Evolutionary conservation across 2,888 invertebrate species (phyloP).

Genomic region (Drosophila kanekoi): DNA sequence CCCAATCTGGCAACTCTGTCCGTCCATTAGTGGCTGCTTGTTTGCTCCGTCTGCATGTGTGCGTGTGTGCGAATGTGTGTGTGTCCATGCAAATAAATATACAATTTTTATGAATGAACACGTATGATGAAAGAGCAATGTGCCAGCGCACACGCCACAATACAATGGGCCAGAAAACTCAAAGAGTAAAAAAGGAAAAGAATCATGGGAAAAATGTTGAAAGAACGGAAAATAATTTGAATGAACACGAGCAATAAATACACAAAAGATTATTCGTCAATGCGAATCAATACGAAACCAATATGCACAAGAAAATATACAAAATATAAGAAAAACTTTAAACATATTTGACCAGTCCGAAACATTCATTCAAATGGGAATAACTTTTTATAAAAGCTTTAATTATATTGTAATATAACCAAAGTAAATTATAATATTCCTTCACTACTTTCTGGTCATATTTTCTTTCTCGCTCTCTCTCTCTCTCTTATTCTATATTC

Average conservation of each 20-base stretch:
- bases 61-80: conserved; percentile 5
- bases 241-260: background rate
- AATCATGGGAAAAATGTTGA: background rate
- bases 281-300: background rate
- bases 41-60: conserved; percentile 15
- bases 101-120: conserved; percentile 80
- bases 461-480: too few species aligned
- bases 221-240: conserved; percentile 11
- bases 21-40: conserved; percentile 31
- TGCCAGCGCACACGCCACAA: conserved; percentile 39
- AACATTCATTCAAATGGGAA: too few species aligned
- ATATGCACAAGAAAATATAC: background rate
- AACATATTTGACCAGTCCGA: too few species aligned
- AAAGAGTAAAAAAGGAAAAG: background rate
- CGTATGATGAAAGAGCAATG: conserved; percentile 76
- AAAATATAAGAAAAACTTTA: background rate
- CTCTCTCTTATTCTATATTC: too few species aligned
- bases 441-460: too few species aligned
- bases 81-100: conserved; percentile 76
- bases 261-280: background rate
- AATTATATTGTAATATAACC: too few species aligned
- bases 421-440: too few species aligned
- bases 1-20: conserved; percentile 23
- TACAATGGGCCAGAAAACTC: conserved; percentile 49
- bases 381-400: too few species aligned